phyloP scores from a whole-genome alignment of 2,113 vertebrate species.

The Neolamprologus cancellatus region DNA sequence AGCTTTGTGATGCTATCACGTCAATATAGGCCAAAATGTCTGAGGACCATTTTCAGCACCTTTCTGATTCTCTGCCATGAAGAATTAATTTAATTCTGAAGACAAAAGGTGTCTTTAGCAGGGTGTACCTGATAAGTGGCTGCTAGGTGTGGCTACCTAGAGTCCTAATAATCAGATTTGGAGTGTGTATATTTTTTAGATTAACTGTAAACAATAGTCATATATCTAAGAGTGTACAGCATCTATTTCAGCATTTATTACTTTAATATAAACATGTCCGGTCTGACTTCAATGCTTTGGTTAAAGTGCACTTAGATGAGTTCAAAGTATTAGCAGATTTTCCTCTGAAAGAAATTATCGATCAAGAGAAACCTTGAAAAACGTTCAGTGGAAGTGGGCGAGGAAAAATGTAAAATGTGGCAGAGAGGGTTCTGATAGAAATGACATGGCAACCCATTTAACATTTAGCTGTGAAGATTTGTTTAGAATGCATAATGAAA shows the following conservation, averaged over 20 bases:
- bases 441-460: not conserved
- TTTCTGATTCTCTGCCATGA: not conserved
- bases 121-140: not conserved
- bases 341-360: not conserved
- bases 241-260: not conserved
- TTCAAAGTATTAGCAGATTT: not conserved
- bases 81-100: not conserved
- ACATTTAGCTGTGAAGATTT: not conserved
- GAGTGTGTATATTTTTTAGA: not conserved
- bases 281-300: not conserved
- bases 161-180: not conserved
- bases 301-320: not conserved
- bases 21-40: not conserved
- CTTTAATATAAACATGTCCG: not conserved
- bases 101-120: not conserved
- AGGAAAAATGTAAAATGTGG: not conserved
- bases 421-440: not conserved
- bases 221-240: not conserved
- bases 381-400: not conserved
- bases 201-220: not conserved
- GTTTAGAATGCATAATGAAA: not conserved
- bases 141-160: not conserved
- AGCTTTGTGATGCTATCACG: not conserved
- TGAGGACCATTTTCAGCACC: not conserved
- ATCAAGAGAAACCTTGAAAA: not conserved